phyloP scores from a whole-genome alignment of 2,888 invertebrate species.

The Tetramorium bicarinatum region DNA sequence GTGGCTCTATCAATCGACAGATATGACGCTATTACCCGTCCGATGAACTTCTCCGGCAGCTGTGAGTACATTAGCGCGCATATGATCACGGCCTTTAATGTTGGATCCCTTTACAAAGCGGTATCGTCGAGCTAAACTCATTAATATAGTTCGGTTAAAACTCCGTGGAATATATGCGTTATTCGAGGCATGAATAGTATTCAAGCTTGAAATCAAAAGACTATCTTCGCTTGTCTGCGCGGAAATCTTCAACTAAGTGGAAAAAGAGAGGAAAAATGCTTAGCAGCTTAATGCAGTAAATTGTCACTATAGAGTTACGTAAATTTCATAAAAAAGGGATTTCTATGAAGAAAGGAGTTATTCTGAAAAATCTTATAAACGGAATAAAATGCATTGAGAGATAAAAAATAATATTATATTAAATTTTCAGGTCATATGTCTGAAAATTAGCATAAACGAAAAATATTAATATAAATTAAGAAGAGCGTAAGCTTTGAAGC shows the following conservation, averaged over 20 bases:
- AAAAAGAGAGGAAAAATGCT: not conserved
- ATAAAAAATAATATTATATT: not conserved
- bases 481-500: not conserved
- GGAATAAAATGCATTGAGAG: not conserved
- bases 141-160: constrained; percentile 30
- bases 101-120: constrained; percentile 21
- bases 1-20: constrained; percentile 97
- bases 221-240: not conserved
- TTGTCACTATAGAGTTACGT: not conserved
- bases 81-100: constrained; percentile 33
- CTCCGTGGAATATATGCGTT: constrained; percentile 19
- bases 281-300: constrained; percentile 1
- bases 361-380: not conserved
- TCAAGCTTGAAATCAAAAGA: not conserved
- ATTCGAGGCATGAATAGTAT: not conserved
- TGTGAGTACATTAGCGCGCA: constrained; percentile 90
- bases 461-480: not conserved
- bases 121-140: constrained; percentile 1
- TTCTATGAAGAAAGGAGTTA: not conserved
- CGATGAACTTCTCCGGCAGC: constrained; percentile 97
- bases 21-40: constrained; percentile 97
- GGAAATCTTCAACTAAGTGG: not conserved
- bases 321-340: not conserved
- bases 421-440: not conserved
- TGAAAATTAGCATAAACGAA: not conserved